Conservation (phyloP, 2,113 vertebrate genomes). For the Nothobranchius furzeri region DNA sequence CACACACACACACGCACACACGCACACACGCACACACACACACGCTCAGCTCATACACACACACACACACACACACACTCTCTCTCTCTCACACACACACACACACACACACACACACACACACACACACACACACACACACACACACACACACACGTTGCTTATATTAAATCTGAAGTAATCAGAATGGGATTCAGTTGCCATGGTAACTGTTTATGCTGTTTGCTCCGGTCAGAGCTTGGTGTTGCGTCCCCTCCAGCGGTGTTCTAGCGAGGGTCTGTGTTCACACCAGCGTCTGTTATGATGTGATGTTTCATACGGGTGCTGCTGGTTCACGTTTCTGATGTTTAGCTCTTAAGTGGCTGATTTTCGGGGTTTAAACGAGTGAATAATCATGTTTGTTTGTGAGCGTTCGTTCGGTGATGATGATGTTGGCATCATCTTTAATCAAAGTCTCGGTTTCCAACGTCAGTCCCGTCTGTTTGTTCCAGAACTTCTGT, state of each 20-base stretch:
- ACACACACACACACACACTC: no score
- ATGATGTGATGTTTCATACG: conserved; percentile 23
- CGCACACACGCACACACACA: no score
- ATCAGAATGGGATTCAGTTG: not conserved
- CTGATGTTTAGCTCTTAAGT: not conserved
- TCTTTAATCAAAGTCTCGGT: not conserved
- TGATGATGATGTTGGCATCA: not conserved
- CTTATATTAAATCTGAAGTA: not conserved
- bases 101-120: no score
- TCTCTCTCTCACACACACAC: not conserved
- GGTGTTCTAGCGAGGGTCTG: conserved; percentile 56
- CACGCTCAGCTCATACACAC: no score
- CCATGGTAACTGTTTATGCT: conserved; percentile 33
- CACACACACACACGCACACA: no score
- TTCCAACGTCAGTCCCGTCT: not conserved
- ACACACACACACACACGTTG: no score
- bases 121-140: no score
- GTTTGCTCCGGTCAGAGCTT: conserved; percentile 34
- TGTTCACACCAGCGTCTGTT: conserved; percentile 22
- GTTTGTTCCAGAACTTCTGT: conserved; percentile 88
- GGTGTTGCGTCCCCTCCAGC: conserved; percentile 53
- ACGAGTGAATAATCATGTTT: not conserved
- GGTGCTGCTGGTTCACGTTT: not conserved
- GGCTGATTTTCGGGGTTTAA: not conserved
- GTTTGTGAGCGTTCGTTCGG: not conserved